phyloP scores from a whole-genome alignment of 2,113 vertebrate species.

The Epinephelus cyanopodus region DNA sequence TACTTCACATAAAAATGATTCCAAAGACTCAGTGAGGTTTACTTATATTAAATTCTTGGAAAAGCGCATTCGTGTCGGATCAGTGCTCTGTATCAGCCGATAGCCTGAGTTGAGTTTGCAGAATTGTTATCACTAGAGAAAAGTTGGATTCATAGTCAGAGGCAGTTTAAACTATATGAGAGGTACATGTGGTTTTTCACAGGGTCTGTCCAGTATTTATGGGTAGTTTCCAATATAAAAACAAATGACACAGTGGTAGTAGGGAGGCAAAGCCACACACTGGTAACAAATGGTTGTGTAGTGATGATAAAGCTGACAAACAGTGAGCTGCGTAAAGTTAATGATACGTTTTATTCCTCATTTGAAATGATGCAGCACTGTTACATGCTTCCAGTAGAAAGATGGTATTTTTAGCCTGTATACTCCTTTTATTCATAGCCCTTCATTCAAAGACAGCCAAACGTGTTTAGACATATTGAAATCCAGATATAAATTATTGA shows the following conservation, averaged over 20 bases:
- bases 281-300: conserved; percentile 25
- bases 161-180: neutral
- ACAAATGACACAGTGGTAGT: conserved; percentile 12
- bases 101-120: neutral
- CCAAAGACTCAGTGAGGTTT: neutral
- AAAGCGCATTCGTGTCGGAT: neutral
- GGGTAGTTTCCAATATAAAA: conserved; percentile 1
- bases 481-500: conserved; percentile 22
- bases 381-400: conserved; percentile 3
- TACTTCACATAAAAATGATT: neutral
- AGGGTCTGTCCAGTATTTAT: conserved; percentile 1
- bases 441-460: conserved; percentile 7
- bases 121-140: neutral
- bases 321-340: conserved; percentile 33
- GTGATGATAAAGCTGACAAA: conserved; percentile 45
- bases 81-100: neutral
- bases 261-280: neutral
- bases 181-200: neutral
- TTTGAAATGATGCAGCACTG: conserved; percentile 29
- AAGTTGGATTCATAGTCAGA: neutral
- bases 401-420: neutral
- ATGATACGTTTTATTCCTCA: conserved; percentile 58
- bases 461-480: conserved; percentile 19
- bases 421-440: neutral
- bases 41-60: neutral